These are phyloP conservation scores for Globodera rostochiensis DNA, from an alignment of 1,140 invertebrate species.

Conservation along the genomic window DNA sequence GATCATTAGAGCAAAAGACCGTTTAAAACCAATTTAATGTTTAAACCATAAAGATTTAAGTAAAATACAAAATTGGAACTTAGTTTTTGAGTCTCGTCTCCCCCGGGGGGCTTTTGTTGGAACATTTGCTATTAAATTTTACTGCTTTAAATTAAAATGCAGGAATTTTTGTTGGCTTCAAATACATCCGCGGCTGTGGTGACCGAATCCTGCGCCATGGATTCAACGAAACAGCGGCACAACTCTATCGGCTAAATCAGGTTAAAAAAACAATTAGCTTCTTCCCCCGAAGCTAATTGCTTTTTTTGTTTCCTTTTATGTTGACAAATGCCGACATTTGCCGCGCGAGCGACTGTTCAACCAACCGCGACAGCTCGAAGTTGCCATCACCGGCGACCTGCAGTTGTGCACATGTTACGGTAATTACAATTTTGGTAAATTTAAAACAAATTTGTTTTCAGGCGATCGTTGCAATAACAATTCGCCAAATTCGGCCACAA, in stretches of 20 bases:
- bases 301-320: slow-evolving; percentile 37
- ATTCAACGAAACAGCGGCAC: slow-evolving; percentile 58
- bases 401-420: slow-evolving; percentile 44
- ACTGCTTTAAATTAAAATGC: slow-evolving; percentile 18
- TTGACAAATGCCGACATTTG: slow-evolving; percentile 55
- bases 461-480: background rate
- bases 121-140: background rate
- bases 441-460: background rate
- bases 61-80: too few relatives aligned
- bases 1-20: too few relatives aligned
- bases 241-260: slow-evolving; percentile 63
- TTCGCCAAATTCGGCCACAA: background rate
- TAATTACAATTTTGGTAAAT: background rate
- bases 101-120: too few relatives aligned
- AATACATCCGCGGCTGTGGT: slow-evolving; percentile 62
- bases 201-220: slow-evolving; percentile 56
- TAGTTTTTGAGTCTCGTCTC: too few relatives aligned
- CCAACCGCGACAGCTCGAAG: slow-evolving; percentile 36
- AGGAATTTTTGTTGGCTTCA: slow-evolving; percentile 64
- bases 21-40: too few relatives aligned
- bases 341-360: slow-evolving; percentile 58
- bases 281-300: slow-evolving; percentile 9
- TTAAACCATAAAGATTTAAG: too few relatives aligned
- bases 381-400: slow-evolving; percentile 46
- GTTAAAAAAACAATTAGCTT: background rate